Evolutionary conservation across 1,140 invertebrate species (phyloP).

Genomic region (Holcopasites calliopsidis): DNA sequence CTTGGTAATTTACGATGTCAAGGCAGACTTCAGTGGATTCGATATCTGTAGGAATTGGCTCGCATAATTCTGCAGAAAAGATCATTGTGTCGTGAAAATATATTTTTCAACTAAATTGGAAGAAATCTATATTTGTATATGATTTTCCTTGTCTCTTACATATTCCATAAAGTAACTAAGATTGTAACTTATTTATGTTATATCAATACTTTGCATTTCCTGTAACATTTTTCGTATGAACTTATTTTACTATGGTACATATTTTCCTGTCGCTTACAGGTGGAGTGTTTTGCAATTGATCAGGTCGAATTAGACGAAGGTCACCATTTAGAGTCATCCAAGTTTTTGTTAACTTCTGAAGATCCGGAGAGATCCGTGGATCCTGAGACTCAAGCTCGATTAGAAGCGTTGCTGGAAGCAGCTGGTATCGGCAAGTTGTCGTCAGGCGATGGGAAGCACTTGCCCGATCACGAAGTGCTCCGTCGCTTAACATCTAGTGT

Average conservation of each 20-base stretch:
- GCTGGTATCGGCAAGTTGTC: slow-evolving; percentile 88
- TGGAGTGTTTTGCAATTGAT: slow-evolving; percentile 86
- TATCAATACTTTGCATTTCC: too few relatives aligned
- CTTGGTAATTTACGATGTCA: too few relatives aligned
- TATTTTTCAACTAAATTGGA: background rate
- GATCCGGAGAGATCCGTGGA: slow-evolving; percentile 90
- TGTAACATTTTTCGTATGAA: too few relatives aligned
- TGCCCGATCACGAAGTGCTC: slow-evolving; percentile 90
- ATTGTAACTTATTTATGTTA: too few relatives aligned
- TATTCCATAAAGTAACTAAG: background rate
- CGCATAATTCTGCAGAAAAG: background rate
- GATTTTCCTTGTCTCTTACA: background rate
- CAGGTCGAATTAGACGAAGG: slow-evolving; percentile 85
- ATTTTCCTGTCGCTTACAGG: slow-evolving; percentile 75
- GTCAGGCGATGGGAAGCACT: slow-evolving; percentile 88
- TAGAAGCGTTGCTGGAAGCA: slow-evolving; percentile 93
- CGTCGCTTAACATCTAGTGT: slow-evolving; percentile 92
- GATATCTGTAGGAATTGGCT: too few relatives aligned
- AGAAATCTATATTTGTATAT: too few relatives aligned
- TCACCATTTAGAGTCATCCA: slow-evolving; percentile 85
- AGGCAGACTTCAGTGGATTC: too few relatives aligned
- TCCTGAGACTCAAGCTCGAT: slow-evolving; percentile 92
- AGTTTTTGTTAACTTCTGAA: slow-evolving; percentile 89
- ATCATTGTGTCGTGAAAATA: background rate
- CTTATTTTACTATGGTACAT: too few relatives aligned